Conservation (phyloP, 2,113 vertebrate genomes). For the Coregonus clupeaformis region DNA sequence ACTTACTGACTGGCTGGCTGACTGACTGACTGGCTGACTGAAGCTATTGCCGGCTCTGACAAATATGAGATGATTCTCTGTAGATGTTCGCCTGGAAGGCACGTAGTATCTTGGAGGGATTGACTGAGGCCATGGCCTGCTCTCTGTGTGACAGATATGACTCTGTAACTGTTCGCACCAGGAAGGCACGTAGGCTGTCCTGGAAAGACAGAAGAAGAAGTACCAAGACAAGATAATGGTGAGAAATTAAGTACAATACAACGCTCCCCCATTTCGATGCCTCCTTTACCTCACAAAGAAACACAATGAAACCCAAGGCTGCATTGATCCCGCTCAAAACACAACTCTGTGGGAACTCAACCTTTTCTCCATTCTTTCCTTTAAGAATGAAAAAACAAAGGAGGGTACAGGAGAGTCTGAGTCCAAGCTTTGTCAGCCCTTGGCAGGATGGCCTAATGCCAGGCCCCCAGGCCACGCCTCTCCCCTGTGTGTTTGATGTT, state of each 20-base stretch:
- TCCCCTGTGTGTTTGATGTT: conserved; percentile 22
- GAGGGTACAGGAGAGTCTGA: conserved; percentile 14
- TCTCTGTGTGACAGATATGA: background rate
- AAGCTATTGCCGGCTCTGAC: background rate
- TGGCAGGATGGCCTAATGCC: conserved; percentile 21
- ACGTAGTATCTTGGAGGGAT: no score
- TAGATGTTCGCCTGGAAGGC: no score
- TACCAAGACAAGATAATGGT: background rate
- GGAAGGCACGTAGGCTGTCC: conserved; percentile 2
- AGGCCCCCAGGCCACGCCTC: background rate
- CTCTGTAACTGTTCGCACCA: background rate
- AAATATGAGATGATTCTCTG: background rate
- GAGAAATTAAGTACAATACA: background rate
- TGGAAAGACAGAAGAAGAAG: background rate
- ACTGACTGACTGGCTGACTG: background rate
- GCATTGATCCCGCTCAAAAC: background rate
- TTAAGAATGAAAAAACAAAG: conserved; percentile 32
- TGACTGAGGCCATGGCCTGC: no score
- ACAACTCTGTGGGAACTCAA: conserved; percentile 9
- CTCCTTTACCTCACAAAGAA: background rate
- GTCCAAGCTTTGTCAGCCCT: conserved; percentile 3
- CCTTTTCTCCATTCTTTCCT: background rate
- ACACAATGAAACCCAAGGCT: background rate
- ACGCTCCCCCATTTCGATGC: background rate
- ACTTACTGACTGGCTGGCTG: background rate